Evolutionary conservation across 2,113 vertebrate genomes (phyloP).

Genomic region (Willisornis vidua): DNA sequence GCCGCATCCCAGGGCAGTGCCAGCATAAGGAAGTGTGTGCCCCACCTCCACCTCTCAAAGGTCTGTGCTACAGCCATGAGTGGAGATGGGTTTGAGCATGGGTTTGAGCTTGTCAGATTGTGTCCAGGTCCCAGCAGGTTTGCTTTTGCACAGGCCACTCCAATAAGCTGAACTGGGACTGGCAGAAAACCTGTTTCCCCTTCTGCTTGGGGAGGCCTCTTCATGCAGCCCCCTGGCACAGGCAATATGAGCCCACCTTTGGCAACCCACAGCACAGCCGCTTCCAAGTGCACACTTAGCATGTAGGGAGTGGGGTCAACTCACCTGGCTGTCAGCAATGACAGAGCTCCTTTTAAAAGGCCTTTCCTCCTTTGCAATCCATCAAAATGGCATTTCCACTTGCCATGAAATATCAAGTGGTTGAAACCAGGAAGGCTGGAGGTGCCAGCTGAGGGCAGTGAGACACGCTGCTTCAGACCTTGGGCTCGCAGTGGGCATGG

Average conservation of each 20-base stretch:
- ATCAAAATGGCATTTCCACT: neutral
- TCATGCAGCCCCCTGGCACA: neutral
- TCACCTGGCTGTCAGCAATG: neutral
- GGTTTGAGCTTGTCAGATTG: neutral
- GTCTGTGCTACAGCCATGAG: neutral
- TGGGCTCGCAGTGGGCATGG: neutral
- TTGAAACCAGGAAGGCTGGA: neutral
- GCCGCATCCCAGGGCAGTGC: accelerated
- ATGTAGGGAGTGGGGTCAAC: neutral
- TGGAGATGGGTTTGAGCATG: neutral
- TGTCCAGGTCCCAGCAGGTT: accelerated
- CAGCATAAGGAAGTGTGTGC: neutral
- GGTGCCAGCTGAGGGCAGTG: neutral
- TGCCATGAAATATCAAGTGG: neutral
- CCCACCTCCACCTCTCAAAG: neutral
- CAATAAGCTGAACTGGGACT: neutral
- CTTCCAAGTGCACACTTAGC: accelerated
- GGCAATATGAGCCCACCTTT: neutral
- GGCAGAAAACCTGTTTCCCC: neutral
- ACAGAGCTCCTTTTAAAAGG: neutral
- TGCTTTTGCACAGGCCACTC: neutral
- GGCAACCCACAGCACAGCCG: neutral
- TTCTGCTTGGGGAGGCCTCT: neutral
- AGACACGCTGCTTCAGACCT: accelerated
- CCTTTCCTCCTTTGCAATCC: neutral